A percentile compares a stretch with the other conserved stretches of the same genome.
Evolutionary conservation across 92 coral and sea anemone genomes (phyloP).

Genomic region (Palythoa grandis): DNA sequence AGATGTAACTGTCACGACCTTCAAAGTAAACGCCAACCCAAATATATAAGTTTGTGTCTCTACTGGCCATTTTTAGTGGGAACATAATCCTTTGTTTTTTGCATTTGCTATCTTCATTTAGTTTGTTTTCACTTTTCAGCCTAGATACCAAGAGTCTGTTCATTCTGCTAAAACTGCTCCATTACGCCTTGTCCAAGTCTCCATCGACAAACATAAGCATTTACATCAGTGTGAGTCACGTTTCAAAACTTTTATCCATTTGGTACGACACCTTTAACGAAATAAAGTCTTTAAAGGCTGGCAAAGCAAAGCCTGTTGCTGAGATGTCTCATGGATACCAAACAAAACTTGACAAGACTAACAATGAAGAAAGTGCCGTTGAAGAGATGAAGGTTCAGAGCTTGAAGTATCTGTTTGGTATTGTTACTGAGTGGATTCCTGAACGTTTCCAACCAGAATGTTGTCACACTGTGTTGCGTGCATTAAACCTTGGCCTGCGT

Average conservation of each 20-base stretch:
- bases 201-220: slow-evolving; percentile 34
- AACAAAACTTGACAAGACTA: background rate
- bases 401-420: slow-evolving; percentile 11
- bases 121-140: slow-evolving; percentile 8
- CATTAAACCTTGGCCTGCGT: slow-evolving; percentile 12
- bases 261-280: slow-evolving; percentile 72
- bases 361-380: background rate
- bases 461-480: slow-evolving; percentile 5
- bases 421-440: slow-evolving; percentile 26
- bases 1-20: too few relatives aligned
- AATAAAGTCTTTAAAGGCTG: background rate
- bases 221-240: slow-evolving; percentile 50
- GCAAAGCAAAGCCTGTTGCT: background rate
- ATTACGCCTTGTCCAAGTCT: slow-evolving; percentile 51
- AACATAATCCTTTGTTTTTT: background rate
- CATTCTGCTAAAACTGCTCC: slow-evolving; percentile 53
- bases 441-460: background rate
- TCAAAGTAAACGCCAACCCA: too few relatives aligned
- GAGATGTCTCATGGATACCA: background rate
- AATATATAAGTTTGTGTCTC: background rate
- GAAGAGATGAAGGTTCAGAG: background rate
- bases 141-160: slow-evolving; percentile 15
- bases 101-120: background rate
- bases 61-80: background rate
- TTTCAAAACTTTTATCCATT: slow-evolving; percentile 48